phyloP scores from a whole-genome alignment of 2,888 invertebrate genomes.

The Polyploca ridens region DNA sequence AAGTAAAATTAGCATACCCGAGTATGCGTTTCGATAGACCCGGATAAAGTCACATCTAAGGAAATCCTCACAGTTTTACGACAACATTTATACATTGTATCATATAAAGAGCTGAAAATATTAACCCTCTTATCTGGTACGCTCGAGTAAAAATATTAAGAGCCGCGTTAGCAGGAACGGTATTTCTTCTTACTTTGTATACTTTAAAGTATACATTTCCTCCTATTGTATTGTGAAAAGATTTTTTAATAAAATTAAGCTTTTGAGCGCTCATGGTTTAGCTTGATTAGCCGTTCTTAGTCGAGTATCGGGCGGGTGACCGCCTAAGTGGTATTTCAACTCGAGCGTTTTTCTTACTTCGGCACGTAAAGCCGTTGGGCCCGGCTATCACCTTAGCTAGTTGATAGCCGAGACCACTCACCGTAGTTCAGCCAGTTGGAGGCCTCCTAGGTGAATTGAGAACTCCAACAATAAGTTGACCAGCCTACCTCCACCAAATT shows the following conservation, averaged over 20 bases:
- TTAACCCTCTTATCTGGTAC: not conserved
- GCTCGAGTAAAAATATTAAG: not conserved
- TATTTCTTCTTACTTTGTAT: not conserved
- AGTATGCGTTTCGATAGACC: not conserved
- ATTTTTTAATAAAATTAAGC: not conserved
- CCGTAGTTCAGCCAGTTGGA: no score
- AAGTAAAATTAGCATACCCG: not conserved
- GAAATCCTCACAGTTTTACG: not conserved
- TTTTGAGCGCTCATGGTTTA: no score
- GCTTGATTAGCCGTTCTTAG: no score
- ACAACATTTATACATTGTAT: not conserved
- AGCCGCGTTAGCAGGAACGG: not conserved
- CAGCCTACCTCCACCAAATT: no score
- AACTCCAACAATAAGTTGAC: no score
- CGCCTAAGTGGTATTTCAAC: no score
- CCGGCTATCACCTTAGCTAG: no score
- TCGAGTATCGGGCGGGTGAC: no score
- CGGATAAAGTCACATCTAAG: conserved; percentile 4
- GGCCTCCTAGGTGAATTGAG: no score
- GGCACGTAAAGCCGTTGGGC: no score
- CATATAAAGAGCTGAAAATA: conserved; percentile 5
- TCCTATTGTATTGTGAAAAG: not conserved
- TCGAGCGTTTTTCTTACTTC: no score
- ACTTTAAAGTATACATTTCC: not conserved
- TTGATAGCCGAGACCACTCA: no score